Evolutionary conservation across 2,797 vertebrate genomes (phyloP).

Genomic region (Pempheris klunzingeri): DNA sequence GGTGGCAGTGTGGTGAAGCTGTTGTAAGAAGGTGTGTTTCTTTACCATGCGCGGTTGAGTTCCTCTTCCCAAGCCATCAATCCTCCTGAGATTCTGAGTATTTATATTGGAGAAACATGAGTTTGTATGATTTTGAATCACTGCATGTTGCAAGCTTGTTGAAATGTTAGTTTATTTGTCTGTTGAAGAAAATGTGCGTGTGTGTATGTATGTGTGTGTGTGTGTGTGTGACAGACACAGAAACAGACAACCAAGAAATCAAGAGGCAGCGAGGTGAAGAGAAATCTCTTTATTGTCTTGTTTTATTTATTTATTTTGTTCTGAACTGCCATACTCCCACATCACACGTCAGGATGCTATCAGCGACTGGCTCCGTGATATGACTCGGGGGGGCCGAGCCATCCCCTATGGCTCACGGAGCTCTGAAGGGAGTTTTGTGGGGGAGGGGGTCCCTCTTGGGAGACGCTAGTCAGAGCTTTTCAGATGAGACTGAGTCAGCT

Average conservation of each 20-base stretch:
- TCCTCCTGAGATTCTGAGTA: constrained; percentile 23
- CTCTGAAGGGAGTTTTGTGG: constrained; percentile 60
- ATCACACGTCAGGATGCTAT: constrained; percentile 55
- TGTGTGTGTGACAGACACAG: constrained; percentile 12
- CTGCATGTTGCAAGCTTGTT: neutral
- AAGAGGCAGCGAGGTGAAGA: constrained; percentile 46
- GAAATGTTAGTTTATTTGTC: neutral
- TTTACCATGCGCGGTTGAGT: constrained; percentile 58
- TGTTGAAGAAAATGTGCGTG: neutral
- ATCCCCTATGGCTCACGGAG: constrained; percentile 44
- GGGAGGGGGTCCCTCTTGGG: constrained; percentile 58
- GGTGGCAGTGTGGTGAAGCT: constrained; percentile 46
- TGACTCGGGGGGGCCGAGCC: constrained; percentile 47
- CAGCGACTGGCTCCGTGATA: constrained; percentile 45
- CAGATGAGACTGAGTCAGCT: constrained; percentile 76
- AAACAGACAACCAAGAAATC: constrained; percentile 49
- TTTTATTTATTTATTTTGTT: constrained; percentile 55
- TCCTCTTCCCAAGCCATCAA: constrained; percentile 35
- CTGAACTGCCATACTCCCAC: constrained; percentile 51
- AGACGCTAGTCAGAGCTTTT: constrained; percentile 65
- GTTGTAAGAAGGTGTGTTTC: constrained; percentile 40
- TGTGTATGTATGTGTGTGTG: constrained; percentile 10
- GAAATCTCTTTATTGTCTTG: constrained; percentile 43
- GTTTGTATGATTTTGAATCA: neutral
- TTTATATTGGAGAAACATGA: neutral